A percentile compares a stretch with the other conserved stretches of the same genome.
phyloP scores from a whole-genome alignment of 2,797 vertebrate species.

The Emys orbicularis region DNA sequence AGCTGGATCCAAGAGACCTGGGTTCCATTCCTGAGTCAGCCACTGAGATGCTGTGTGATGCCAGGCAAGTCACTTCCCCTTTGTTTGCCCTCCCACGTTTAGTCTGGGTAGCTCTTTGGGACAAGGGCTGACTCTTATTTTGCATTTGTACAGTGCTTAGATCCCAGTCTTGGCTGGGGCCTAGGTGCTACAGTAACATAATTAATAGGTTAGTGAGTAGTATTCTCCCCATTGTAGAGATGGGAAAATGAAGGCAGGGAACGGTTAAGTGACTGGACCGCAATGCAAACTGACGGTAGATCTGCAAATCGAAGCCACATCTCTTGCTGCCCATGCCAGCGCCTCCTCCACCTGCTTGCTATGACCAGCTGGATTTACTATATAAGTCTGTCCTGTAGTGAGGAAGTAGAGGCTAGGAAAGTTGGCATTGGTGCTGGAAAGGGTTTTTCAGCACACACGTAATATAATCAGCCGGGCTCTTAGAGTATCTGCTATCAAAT shows the following conservation, averaged over 20 bases:
- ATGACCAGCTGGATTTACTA: background rate
- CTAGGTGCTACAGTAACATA: background rate
- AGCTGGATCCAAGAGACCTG: rapidly evolving
- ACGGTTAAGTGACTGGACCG: rapidly evolving
- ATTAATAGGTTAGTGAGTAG: rapidly evolving
- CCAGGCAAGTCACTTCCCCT: background rate
- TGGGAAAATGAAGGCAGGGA: rapidly evolving
- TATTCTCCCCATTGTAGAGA: background rate
- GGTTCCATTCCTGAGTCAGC: rapidly evolving
- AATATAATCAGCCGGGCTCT: rapidly evolving
- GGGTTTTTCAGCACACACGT: background rate
- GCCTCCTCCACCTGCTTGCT: background rate
- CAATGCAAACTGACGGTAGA: background rate
- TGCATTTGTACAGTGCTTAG: background rate
- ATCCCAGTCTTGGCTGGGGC: background rate
- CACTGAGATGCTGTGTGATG: rapidly evolving
- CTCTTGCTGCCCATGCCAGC: rapidly evolving
- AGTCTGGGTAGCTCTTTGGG: background rate
- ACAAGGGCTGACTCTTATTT: background rate
- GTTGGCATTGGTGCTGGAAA: rapidly evolving
- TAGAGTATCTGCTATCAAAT: background rate
- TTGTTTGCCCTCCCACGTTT: background rate
- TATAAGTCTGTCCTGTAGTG: background rate
- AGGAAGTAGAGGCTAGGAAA: rapidly evolving
- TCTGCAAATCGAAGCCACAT: rapidly evolving